A percentile compares a stretch with the other conserved stretches of the same genome.
phyloP scores from a whole-genome alignment of 2,888 invertebrate species.

The Teinopalpus imperialis region DNA sequence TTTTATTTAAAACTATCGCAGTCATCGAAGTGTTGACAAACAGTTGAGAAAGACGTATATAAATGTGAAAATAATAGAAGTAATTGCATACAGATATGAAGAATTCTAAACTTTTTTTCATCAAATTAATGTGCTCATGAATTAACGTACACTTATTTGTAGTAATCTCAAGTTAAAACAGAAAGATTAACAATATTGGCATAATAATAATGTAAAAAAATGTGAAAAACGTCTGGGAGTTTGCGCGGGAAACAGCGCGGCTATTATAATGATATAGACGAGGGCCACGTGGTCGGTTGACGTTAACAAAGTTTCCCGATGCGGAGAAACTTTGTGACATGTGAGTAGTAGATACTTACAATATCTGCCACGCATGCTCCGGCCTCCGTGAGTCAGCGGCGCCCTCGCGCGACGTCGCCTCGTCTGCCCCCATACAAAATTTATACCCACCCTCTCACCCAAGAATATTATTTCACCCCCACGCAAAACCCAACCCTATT shows the following conservation, averaged over 20 bases:
- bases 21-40: no score
- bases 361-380: slow-evolving; percentile 55
- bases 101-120: no score
- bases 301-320: slow-evolving; percentile 81
- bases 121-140: no score
- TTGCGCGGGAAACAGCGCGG: slow-evolving; percentile 51
- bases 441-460: slow-evolving; percentile 78
- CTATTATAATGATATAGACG: slow-evolving; percentile 69
- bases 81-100: no score
- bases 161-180: no score
- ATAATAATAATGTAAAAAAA: slow-evolving; percentile 23
- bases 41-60: no score
- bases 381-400: slow-evolving; percentile 76
- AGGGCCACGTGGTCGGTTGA: slow-evolving; percentile 80
- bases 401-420: slow-evolving; percentile 80
- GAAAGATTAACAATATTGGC: not conserved
- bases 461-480: slow-evolving; percentile 64
- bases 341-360: slow-evolving; percentile 79
- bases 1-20: no score
- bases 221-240: slow-evolving; percentile 15
- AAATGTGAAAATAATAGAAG: no score
- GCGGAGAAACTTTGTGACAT: slow-evolving; percentile 81
- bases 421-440: slow-evolving; percentile 81
- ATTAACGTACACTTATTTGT: no score
- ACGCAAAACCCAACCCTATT: slow-evolving; percentile 51